Conservation (phyloP, 2,888 invertebrate species). For the Leptinotarsa rubiginosa region DNA sequence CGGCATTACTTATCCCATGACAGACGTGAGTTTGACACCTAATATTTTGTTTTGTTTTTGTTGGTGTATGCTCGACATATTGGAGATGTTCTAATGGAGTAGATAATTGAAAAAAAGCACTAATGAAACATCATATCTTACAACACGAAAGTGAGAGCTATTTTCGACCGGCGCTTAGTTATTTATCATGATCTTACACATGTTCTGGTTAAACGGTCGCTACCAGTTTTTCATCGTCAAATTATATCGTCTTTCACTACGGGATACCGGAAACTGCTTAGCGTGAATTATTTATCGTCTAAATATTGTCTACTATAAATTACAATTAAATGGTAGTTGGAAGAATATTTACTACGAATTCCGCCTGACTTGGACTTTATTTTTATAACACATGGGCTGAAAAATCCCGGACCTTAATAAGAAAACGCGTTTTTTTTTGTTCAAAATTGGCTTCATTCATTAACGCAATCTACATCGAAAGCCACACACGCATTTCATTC, state of each 20-base stretch:
- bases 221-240: constrained; percentile 22
- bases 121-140: constrained; percentile 21
- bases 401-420: rapidly evolving
- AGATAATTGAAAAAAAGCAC: constrained; percentile 29
- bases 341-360: constrained; percentile 5
- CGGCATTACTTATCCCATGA: constrained; percentile 35
- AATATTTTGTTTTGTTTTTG: constrained; percentile 37
- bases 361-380: background rate
- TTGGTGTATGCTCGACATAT: constrained; percentile 15
- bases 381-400: background rate
- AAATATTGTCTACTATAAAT: constrained; percentile 18
- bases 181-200: constrained; percentile 50
- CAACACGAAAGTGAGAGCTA: constrained; percentile 19
- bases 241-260: constrained; percentile 18
- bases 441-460: no score
- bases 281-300: constrained; percentile 36
- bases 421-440: no score
- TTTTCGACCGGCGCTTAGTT: constrained; percentile 52
- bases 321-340: constrained; percentile 14
- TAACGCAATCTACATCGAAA: no score
- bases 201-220: constrained; percentile 46
- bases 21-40: constrained; percentile 40
- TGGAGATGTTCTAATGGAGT: constrained; percentile 27
- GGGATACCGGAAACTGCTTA: constrained; percentile 35
- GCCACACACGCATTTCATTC: no score